Base-by-base conservation (phyloP, 1,140 invertebrate genomes). In the Adoxophyes honmai region DNA sequence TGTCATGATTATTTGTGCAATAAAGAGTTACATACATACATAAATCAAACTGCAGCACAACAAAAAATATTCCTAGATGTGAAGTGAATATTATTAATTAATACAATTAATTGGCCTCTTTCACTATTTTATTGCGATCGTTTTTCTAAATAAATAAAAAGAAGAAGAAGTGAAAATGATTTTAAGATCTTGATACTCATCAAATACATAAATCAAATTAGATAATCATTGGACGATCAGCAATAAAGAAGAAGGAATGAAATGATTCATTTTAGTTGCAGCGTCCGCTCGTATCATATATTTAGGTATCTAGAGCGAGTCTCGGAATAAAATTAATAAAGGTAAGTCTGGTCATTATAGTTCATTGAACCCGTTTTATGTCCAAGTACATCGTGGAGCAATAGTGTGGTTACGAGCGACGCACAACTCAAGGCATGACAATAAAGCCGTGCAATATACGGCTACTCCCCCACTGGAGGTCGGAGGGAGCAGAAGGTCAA, bases 351-450 rank as follows among this genome's bases (percentile, higher is more conserved):
- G 39, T 52, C 28, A 57, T 53, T 28, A 53, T 55, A 57, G 66
- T 73, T 75, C 64, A 57, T 48, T 64, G 69, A 68, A 48, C 42
- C 65, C 63, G 36, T 39, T 10, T 35, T 57, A 21, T 38, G 38
- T 51, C 37, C 35, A 36, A 57, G 55, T 67, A 54, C 54, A 59
- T 38, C 55, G 57, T 48, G 64, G 52, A 16, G 61, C 62, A 58
- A 53, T 34, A 16, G 56, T 16, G 36, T 13, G 60, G 61, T 68
- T 64, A 72, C 57, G 60, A 65, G 48, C 60, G 56, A 67, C 60
- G 66, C 62, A 70, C 44, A 55, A 72, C 60, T 64, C 62, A 53
- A 33, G 15, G n/a, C 34, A 52, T 52, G 28, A 36, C 52, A 60
- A 61, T 61, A 34, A 59, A 61, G 64, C 48, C 44, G 51, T 62